Conservation (phyloP, 2,113 vertebrate species). For the Malaclemys terrapin region DNA sequence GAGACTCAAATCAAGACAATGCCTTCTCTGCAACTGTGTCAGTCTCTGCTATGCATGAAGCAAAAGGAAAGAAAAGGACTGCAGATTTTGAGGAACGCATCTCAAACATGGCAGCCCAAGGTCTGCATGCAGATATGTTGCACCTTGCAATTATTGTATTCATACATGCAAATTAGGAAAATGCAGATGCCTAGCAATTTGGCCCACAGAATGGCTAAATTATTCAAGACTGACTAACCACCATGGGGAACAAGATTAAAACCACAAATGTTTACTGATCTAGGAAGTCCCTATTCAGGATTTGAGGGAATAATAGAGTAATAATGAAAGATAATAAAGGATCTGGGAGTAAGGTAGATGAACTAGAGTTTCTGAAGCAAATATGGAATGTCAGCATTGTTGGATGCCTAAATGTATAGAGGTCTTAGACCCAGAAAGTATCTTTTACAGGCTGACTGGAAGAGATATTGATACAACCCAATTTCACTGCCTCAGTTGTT, state of each 20-base stretch:
- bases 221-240: neutral
- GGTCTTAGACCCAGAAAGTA: constrained; percentile 28
- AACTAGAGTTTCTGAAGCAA: neutral
- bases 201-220: neutral
- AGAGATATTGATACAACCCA: constrained; percentile 63
- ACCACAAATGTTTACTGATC: neutral
- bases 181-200: neutral
- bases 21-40: neutral
- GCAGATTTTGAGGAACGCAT: neutral
- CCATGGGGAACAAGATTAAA: neutral
- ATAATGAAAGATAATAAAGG: neutral
- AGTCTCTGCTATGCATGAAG: neutral
- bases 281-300: neutral
- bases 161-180: neutral
- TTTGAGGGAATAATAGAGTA: neutral
- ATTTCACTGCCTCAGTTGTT: constrained; percentile 63
- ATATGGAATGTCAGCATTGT: neutral
- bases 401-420: constrained; percentile 12
- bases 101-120: neutral
- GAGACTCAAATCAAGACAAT: neutral
- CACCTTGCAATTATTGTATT: neutral
- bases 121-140: neutral
- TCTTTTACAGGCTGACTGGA: constrained; percentile 60
- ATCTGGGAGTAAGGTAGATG: neutral
- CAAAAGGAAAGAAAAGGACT: neutral